Conservation (phyloP, 2,888 invertebrate genomes). For the Priocnemis perturbator region DNA sequence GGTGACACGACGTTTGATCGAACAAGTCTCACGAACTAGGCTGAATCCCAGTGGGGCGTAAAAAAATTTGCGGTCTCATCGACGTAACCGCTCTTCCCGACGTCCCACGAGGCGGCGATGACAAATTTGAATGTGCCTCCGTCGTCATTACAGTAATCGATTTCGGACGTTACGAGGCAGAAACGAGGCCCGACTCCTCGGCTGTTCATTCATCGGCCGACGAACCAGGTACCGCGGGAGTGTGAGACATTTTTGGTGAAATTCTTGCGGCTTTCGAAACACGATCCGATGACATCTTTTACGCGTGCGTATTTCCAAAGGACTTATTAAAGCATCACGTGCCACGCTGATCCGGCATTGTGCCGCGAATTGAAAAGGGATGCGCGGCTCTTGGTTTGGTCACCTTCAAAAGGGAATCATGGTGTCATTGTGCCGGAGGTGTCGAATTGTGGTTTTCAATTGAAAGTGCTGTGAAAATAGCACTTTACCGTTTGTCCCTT, state of each 20-base stretch:
- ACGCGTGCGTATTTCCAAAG: slow-evolving; percentile 40
- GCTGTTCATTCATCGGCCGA: slow-evolving; percentile 20
- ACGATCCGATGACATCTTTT: slow-evolving; percentile 16
- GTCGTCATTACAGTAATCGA: slow-evolving; percentile 56
- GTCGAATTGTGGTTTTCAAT: not conserved
- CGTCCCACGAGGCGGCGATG: slow-evolving; percentile 23
- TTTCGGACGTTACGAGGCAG: slow-evolving; percentile 65
- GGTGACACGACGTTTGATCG: not conserved
- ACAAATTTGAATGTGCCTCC: slow-evolving; percentile 52
- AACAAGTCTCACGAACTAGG: not conserved
- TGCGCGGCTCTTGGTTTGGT: slow-evolving; percentile 47
- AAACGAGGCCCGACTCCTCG: not conserved
- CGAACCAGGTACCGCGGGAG: not conserved
- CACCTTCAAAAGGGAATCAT: slow-evolving; percentile 58
- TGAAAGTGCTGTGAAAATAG: no score
- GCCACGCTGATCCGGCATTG: slow-evolving; percentile 43
- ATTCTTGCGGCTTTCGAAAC: slow-evolving; percentile 5
- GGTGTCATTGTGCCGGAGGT: slow-evolving; percentile 45
- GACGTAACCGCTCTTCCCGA: not conserved
- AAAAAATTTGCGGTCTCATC: slow-evolving; percentile 8
- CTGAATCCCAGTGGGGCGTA: not conserved
- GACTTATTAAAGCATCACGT: slow-evolving; percentile 56
- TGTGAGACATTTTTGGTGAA: slow-evolving; percentile 7
- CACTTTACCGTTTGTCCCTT: no score
- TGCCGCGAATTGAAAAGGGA: slow-evolving; percentile 37